Percentiles rank a stretch among this genome's conserved stretches.
phyloP scores from a whole-genome alignment of 1,140 invertebrate genomes.

The Harlomillsia oculata region DNA sequence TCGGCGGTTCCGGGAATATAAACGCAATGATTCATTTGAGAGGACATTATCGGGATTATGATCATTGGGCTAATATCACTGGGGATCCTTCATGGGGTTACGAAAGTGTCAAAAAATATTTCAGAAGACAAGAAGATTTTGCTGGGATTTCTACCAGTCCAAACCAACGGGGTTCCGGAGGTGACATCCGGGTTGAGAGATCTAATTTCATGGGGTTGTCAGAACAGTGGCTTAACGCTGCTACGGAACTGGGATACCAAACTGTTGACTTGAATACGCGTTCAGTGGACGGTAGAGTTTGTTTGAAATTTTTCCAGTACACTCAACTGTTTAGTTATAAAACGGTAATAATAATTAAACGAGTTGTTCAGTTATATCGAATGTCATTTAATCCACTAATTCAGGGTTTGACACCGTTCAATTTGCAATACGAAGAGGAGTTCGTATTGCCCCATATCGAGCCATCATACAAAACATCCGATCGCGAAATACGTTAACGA shows the following conservation, averaged over 20 bases:
- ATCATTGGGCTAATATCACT: slow-evolving; percentile 67
- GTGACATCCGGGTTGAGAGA: neutral
- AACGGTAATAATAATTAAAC: neutral
- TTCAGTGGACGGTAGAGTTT: slow-evolving; percentile 6
- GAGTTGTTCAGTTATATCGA: neutral
- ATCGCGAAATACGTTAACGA: neutral
- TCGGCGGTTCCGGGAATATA: slow-evolving; percentile 49
- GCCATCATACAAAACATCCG: slow-evolving; percentile 16
- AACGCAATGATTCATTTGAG: slow-evolving; percentile 61
- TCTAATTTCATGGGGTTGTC: slow-evolving; percentile 7
- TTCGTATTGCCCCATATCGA: slow-evolving; percentile 15
- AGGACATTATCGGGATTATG: slow-evolving; percentile 67
- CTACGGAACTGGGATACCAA: slow-evolving; percentile 72
- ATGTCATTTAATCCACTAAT: neutral
- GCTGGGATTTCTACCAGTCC: neutral
- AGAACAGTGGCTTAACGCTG: slow-evolving; percentile 57
- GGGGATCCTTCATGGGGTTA: slow-evolving; percentile 86
- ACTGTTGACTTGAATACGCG: slow-evolving; percentile 72
- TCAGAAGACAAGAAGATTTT: slow-evolving; percentile 49
- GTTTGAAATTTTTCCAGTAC: neutral
- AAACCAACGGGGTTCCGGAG: neutral
- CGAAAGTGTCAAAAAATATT: slow-evolving; percentile 60
- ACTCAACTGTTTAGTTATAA: neutral
- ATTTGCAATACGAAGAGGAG: slow-evolving; percentile 3
- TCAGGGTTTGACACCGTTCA: slow-evolving; percentile 20